Base-by-base conservation (phyloP, 2,113 vertebrate species). In the Macroglossus sobrinus region DNA sequence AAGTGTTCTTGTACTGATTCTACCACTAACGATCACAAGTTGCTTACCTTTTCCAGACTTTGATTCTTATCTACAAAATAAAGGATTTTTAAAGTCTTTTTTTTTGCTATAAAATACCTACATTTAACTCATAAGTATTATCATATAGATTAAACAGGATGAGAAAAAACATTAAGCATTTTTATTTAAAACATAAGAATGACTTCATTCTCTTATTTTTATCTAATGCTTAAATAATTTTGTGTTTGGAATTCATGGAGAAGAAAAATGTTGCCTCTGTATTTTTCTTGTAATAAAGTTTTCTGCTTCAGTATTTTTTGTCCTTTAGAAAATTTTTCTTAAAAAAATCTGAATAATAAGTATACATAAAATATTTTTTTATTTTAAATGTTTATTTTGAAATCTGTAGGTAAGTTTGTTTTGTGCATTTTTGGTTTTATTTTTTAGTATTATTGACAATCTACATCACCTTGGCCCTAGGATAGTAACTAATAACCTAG, bases 401-500 rank as follows among this genome's bases (percentile, higher is more conserved):
- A 89, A 81, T 55, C 16, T 82, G 19, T 82, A 89, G 35, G 47
- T 66, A 91, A 86, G 4, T 38, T 87, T 88, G 1, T 68, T 94
- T 96, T 89, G 33, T 91, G 18, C 64, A 7, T 40, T 93, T 89
- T 97, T 47, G 89, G 79, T 97, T 97, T 98, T 98, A 84, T 94
- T 97, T 89, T 98, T 98, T 95, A 78, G 86, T 97, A 97, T 85
- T 96, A 50, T 87, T 98, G 96, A 96, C 95, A 98, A 96, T 95
- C 89, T 98, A 95, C 94, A 97, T 97, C 97, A 98, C 97, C 94
- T 97, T 98, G 98, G 98, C 97, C 98, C 97, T 94, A 84, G 98
- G 98, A 96, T 97, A 98, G 95, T 98, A 98, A 98, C 98, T 98
- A 98, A 97, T 93, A 98, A 98, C 97, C 97, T 96, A 96, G 85